These are phyloP conservation scores for Drosophila maculinotata DNA, from an alignment of 2,888 invertebrate genomes.

Conservation along the genomic window DNA sequence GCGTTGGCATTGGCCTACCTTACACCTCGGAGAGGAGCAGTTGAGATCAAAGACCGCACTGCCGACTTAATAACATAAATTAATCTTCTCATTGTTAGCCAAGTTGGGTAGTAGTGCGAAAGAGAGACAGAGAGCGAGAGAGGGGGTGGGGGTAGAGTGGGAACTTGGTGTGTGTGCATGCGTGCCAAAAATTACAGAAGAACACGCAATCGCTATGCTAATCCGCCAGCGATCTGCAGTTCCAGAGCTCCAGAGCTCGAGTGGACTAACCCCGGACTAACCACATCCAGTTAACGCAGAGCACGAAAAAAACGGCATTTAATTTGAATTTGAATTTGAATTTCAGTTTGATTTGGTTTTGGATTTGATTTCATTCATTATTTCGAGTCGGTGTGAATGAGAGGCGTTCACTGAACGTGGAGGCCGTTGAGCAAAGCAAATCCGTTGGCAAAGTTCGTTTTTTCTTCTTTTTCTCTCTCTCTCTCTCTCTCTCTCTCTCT, in stretches of 20 bases:
- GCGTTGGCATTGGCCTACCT: slow-evolving; percentile 84
- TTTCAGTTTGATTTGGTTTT: slow-evolving; percentile 68
- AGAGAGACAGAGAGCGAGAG: neutral
- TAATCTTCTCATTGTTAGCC: slow-evolving; percentile 82
- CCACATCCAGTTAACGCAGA: slow-evolving; percentile 72
- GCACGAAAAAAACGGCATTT: slow-evolving; percentile 68
- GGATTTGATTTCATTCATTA: slow-evolving; percentile 78
- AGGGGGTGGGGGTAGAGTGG: slow-evolving; percentile 9
- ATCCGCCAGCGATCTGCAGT: slow-evolving; percentile 40
- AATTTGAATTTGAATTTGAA: slow-evolving; percentile 70
- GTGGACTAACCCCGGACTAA: slow-evolving; percentile 73
- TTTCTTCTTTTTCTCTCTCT: slow-evolving; percentile 13
- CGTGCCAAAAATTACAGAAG: slow-evolving; percentile 64
- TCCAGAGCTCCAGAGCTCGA: neutral
- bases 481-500: slow-evolving; percentile 12
- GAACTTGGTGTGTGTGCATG: slow-evolving; percentile 50
- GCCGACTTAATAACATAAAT: slow-evolving; percentile 84
- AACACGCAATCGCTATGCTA: slow-evolving; percentile 67
- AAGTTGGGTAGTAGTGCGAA: slow-evolving; percentile 17
- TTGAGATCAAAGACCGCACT: slow-evolving; percentile 80
- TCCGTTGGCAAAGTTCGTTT: slow-evolving; percentile 55
- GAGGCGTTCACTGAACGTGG: slow-evolving; percentile 21
- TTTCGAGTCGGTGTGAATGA: slow-evolving; percentile 36
- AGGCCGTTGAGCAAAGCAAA: slow-evolving; percentile 53
- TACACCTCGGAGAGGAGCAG: slow-evolving; percentile 78